Conservation (phyloP, 2,797 vertebrate species). For the Nothura maculosa region DNA sequence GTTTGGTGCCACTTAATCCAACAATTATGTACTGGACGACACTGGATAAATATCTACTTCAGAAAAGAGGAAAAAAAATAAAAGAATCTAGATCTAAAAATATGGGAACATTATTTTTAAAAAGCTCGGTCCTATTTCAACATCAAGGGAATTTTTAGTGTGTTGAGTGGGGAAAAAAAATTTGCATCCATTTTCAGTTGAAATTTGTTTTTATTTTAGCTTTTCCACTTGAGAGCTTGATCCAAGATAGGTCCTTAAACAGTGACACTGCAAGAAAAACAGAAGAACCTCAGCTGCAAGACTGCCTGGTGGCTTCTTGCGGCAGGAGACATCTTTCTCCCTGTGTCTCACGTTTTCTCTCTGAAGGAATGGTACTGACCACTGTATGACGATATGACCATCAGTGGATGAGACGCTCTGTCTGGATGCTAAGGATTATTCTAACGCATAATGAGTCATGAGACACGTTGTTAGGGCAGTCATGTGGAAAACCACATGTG, state of each 20-base stretch:
- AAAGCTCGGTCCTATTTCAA: background rate
- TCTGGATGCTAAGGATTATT: background rate
- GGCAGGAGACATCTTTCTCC: background rate
- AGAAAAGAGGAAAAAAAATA: background rate
- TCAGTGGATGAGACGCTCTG: background rate
- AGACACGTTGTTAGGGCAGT: background rate
- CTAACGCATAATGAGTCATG: background rate
- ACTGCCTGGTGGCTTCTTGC: background rate
- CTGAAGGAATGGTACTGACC: background rate
- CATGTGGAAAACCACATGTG: background rate
- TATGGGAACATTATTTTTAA: background rate
- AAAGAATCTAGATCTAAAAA: too few relatives aligned
- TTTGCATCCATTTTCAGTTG: background rate
- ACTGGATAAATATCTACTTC: background rate
- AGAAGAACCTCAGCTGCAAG: background rate
- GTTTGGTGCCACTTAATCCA: background rate
- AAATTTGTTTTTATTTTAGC: background rate
- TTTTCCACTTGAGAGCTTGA: background rate
- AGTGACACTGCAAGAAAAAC: too few relatives aligned
- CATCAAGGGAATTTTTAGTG: background rate
- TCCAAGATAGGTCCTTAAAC: background rate
- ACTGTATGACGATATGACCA: background rate
- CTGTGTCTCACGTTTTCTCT: background rate
- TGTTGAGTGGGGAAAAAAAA: background rate
- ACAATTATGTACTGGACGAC: background rate